A percentile compares a stretch with the other conserved stretches of the same genome.
phyloP scores from a whole-genome alignment of 2,113 vertebrate genomes.

The Lamprologus callipterus region DNA sequence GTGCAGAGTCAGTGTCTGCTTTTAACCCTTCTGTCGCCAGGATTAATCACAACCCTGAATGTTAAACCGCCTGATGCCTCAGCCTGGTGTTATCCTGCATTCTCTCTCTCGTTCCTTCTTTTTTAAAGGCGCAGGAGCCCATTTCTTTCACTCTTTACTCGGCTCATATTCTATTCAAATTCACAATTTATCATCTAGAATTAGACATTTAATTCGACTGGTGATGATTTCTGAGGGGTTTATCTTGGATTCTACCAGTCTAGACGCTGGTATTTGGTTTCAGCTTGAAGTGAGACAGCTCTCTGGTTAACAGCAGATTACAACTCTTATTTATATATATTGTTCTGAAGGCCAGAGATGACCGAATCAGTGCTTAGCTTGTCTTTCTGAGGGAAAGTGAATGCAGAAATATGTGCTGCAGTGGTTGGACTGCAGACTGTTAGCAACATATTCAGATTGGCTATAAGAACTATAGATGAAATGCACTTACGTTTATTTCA shows the following conservation, averaged over 20 bases:
- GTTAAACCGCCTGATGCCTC: constrained; percentile 1
- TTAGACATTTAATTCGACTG: neutral
- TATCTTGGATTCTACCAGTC: neutral
- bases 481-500: neutral
- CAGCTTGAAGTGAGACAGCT: neutral
- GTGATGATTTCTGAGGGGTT: neutral
- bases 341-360: neutral
- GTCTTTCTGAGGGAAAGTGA: neutral
- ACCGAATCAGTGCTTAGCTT: neutral
- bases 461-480: neutral
- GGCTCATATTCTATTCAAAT: neutral
- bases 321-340: neutral
- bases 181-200: neutral
- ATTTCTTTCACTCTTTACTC: neutral
- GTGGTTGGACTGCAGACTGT: neutral
- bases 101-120: neutral
- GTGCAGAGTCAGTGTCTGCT: constrained; percentile 53
- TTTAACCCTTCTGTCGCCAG: constrained; percentile 47
- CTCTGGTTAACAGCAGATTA: neutral
- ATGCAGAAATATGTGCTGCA: neutral
- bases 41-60: constrained; percentile 8
- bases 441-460: neutral
- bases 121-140: constrained; percentile 5
- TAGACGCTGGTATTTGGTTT: neutral
- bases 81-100: neutral